Evolutionary conservation across 2,797 vertebrate species (phyloP).

Genomic region (Gephyroberyx darwinii): DNA sequence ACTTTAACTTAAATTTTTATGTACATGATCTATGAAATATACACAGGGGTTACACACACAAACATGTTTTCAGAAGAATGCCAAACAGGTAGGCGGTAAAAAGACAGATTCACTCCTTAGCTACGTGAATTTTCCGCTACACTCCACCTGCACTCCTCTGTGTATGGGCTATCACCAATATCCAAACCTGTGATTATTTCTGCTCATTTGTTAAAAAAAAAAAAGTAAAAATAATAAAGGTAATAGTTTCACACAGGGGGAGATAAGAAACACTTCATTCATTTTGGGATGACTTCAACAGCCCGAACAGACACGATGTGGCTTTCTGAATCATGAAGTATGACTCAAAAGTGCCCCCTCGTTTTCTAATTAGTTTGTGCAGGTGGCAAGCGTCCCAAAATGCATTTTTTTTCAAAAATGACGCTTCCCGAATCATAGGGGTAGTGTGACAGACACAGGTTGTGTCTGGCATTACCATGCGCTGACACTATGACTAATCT

Average conservation of each 20-base stretch:
- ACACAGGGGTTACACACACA: conserved; percentile 9
- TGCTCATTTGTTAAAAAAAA: neutral
- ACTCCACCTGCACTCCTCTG: neutral
- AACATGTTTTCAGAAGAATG: neutral
- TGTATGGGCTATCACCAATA: conserved; percentile 1
- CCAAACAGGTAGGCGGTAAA: neutral
- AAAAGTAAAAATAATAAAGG: neutral
- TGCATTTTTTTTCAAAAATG: too few species aligned
- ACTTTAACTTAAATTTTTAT: conserved; percentile 18
- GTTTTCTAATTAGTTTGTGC: neutral
- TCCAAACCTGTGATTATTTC: neutral
- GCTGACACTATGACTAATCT: conserved; percentile 2
- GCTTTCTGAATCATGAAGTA: conserved; percentile 5
- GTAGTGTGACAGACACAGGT: conserved; percentile 8
- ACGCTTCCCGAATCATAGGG: neutral
- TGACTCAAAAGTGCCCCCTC: neutral
- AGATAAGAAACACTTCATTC: neutral
- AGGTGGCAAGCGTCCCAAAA: neutral
- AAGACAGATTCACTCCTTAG: neutral
- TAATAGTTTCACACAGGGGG: neutral
- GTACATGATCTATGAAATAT: conserved; percentile 2
- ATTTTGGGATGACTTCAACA: neutral
- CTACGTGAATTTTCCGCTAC: neutral
- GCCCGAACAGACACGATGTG: neutral
- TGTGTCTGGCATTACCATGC: neutral